A percentile compares a stretch with the other conserved stretches of the same genome.
These are phyloP conservation scores for Prorops nasuta DNA, from an alignment of 1,140 invertebrate genomes.

Conservation along the genomic window DNA sequence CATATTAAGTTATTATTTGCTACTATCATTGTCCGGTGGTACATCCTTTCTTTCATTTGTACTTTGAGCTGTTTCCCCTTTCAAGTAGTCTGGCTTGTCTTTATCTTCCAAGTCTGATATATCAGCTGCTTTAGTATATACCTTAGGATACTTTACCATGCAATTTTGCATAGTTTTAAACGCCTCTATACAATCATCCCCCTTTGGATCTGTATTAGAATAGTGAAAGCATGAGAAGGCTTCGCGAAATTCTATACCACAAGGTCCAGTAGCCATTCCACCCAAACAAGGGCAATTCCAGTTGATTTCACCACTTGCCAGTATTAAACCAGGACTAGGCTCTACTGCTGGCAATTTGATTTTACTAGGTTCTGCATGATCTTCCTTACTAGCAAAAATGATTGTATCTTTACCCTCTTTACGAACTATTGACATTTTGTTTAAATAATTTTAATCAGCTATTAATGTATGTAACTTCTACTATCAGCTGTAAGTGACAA, in stretches of 20 bases:
- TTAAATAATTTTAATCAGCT: constrained; percentile 4
- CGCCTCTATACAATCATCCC: constrained; percentile 85
- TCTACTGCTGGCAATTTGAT: constrained; percentile 73
- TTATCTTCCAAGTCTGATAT: constrained; percentile 54
- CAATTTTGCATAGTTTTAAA: constrained; percentile 93
- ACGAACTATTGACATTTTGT: constrained; percentile 48
- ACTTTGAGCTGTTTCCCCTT: too few relatives aligned
- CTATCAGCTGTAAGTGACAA: constrained; percentile 43
- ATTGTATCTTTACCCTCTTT: constrained; percentile 77
- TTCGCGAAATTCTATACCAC: constrained; percentile 87
- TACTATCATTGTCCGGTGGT: too few relatives aligned
- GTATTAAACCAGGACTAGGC: constrained; percentile 75
- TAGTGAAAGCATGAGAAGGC: constrained; percentile 96
- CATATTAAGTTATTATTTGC: too few relatives aligned
- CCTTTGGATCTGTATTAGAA: constrained; percentile 74
- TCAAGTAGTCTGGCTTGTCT: background rate
- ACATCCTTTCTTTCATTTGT: too few relatives aligned
- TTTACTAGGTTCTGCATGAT: constrained; percentile 70
- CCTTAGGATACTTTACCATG: constrained; percentile 82
- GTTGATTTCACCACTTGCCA: constrained; percentile 89
- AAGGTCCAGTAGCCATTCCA: constrained; percentile 93
- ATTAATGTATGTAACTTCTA: constrained; percentile 41
- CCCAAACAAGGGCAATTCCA: constrained; percentile 97
- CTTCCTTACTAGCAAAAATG: constrained; percentile 80
- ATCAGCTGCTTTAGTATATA: constrained; percentile 67